Evolutionary conservation across 1,140 invertebrate species (phyloP), one percentile per base, ranked within the genome.

Genomic region (Drosophila parabipectinata): DNA sequence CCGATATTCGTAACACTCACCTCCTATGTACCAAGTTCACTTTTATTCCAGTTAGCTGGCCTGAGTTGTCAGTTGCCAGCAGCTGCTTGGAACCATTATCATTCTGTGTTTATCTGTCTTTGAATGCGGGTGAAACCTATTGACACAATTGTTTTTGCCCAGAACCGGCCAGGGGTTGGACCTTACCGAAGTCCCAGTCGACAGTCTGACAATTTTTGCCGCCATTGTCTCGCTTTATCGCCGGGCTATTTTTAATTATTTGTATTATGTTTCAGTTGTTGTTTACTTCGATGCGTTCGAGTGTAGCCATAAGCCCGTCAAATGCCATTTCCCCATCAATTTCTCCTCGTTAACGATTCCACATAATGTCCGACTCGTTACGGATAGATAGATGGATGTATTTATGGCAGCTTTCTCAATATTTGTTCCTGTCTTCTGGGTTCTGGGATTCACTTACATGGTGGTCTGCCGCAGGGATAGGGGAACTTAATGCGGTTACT

Each of bases 181-280:
- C 76, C 56, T 73, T 67, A 63, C 18, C 32, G 30, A 28, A 15
- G 15, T 41, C n/a, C 28, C 37, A 15, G 30, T 56, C 34, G 61
- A 66, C 53, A 54, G 34, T 54, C 57, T 21, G 41, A 58, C 53
- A 69, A 62, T 77, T 76, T 69, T 52, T 57, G 72, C 61, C 58
- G 21, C 58, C 57, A 69, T 77, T 77, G 47, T 69, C 41, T 52
- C 55, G 9, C 41, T n/a, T 14, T n/a, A 7, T 50, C 63, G 62
- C 64, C 55, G 56, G 82, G 71, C 79, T 87, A 87, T 79, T 88
- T 87, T 87, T 87, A 87, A 87, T 87, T 88, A 87, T 87, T 83
- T 87, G 83, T 87, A 87, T 87, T 87, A 87, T 87, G 68, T 87
- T 89, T 88, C 83, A 83, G 83, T 83, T 73, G 78, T 72, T 60